phyloP scores from a whole-genome alignment of 23 tunicate species.

The Ciona savignyi region DNA sequence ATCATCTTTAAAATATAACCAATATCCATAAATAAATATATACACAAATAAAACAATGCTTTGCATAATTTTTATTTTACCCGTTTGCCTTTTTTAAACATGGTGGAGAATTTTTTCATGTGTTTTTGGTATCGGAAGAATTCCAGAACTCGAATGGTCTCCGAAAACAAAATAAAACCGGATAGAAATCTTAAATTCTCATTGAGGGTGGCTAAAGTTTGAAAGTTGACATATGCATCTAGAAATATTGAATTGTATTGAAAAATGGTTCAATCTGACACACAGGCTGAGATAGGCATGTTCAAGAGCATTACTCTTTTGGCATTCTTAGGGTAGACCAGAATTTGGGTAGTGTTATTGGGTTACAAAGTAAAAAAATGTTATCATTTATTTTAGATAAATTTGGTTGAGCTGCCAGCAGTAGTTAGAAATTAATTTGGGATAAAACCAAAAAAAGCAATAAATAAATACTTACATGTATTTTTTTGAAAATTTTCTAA shows the following conservation, averaged over 20 bases:
- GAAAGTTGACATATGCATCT: slow-evolving; percentile 28
- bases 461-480: slow-evolving; percentile 44
- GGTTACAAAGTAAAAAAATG: no score
- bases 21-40: neutral
- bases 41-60: neutral
- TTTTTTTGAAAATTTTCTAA: slow-evolving; percentile 25
- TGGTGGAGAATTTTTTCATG: slow-evolving; percentile 19
- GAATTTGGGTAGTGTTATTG: no score
- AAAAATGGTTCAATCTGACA: no score
- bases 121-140: slow-evolving; percentile 36
- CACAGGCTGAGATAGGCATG: no score
- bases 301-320: no score
- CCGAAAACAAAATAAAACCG: slow-evolving; percentile 25
- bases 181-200: neutral
- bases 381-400: no score
- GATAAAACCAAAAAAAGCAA: no score
- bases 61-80: slow-evolving; percentile 1
- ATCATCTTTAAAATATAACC: neutral
- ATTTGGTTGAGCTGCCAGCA: neutral
- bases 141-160: slow-evolving; percentile 28
- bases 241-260: no score
- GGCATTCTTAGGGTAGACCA: no score
- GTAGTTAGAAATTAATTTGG: neutral
- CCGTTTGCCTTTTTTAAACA: slow-evolving; percentile 19
- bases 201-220: slow-evolving; percentile 9